These are phyloP conservation scores for Mirza zaza DNA, from an alignment of 2,113 vertebrate genomes.

Conservation along the genomic window DNA sequence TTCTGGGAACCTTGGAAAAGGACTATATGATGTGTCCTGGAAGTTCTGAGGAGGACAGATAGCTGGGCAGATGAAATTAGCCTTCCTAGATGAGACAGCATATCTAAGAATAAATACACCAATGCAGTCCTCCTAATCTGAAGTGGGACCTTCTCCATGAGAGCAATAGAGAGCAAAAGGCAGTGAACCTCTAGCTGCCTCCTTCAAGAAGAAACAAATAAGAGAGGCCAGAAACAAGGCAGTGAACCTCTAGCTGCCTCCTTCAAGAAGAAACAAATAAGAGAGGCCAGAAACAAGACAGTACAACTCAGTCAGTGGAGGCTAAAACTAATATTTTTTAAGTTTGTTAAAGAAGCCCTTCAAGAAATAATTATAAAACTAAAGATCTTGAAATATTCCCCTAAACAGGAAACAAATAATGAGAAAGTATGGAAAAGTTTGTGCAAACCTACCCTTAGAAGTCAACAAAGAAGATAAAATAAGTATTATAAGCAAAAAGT, in stretches of 20 bases:
- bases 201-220: not conserved
- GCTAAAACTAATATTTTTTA: conserved; percentile 1
- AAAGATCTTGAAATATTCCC: not conserved
- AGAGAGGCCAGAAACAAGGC: not conserved
- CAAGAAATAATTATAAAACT: conserved; percentile 31
- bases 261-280: conserved; percentile 7
- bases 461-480: not conserved
- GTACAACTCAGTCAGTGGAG: not conserved
- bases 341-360: conserved; percentile 5
- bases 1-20: not conserved
- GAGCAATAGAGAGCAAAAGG: not conserved
- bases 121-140: not conserved
- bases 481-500: not conserved
- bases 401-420: conserved; percentile 18
- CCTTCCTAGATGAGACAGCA: not conserved
- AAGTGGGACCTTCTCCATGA: not conserved
- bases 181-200: not conserved
- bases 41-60: not conserved
- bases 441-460: not conserved
- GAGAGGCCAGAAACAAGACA: not conserved
- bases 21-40: not conserved
- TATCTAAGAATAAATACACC: not conserved
- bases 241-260: not conserved
- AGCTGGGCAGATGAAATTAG: not conserved
- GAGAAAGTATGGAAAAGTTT: conserved; percentile 8